A percentile compares a stretch with the other conserved stretches of the same genome.
Conservation (phyloP, 2,113 vertebrate species). For the Phyllostomus discolor region DNA sequence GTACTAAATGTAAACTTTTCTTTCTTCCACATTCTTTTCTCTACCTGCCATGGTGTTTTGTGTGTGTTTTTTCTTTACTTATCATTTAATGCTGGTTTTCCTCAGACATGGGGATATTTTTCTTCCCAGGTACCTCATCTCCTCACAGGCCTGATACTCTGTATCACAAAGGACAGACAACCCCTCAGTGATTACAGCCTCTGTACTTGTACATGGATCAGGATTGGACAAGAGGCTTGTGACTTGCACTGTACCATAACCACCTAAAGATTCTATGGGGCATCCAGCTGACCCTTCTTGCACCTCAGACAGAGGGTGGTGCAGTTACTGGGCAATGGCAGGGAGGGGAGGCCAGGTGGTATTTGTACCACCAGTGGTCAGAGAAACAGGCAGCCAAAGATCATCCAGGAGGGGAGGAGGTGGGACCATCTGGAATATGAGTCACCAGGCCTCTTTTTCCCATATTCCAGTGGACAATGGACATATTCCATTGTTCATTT, state of each 20-base stretch:
- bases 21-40: background rate
- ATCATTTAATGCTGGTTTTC: background rate
- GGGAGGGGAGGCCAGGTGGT: background rate
- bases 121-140: background rate
- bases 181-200: background rate
- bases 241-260: background rate
- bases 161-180: background rate
- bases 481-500: background rate
- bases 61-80: background rate
- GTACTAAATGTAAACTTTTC: background rate
- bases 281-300: background rate
- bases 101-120: background rate
- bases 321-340: background rate
- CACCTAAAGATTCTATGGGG: background rate
- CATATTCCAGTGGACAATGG: too few relatives aligned
- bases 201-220: background rate
- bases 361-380: rapidly evolving
- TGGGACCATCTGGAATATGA: rapidly evolving
- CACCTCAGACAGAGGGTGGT: rapidly evolving
- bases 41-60: background rate
- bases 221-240: background rate
- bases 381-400: background rate
- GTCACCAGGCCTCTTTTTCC: background rate
- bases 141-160: background rate
- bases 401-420: background rate